A percentile compares a stretch with the other conserved stretches of the same genome.
phyloP scores from a whole-genome alignment of 2,113 vertebrate genomes.

The Mohoua ochrocephala region DNA sequence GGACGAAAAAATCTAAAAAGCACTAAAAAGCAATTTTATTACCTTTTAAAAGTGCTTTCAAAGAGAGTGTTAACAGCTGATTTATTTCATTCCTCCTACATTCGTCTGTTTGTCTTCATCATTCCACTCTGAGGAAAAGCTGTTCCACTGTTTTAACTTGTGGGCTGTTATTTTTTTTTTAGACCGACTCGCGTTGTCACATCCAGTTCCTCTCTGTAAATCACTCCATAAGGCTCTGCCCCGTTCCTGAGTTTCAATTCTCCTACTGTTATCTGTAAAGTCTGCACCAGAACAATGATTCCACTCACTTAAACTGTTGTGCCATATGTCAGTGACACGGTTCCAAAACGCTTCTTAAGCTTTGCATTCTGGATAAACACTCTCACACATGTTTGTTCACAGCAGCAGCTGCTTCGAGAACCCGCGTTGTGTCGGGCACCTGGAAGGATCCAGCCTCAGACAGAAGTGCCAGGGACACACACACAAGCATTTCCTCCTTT shows the following conservation, averaged over 20 bases:
- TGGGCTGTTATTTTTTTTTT: constrained; percentile 9
- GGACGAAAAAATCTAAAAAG: neutral
- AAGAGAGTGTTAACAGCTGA: constrained; percentile 2
- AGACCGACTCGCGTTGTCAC: neutral
- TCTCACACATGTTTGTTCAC: neutral
- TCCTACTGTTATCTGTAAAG: neutral
- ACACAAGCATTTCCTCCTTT: neutral
- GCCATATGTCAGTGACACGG: neutral
- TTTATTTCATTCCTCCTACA: constrained; percentile 60
- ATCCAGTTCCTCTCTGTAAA: neutral
- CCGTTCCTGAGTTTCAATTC: neutral
- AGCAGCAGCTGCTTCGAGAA: neutral
- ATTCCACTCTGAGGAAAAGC: constrained; percentile 29
- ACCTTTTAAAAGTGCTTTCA: constrained; percentile 49
- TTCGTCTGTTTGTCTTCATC: constrained; percentile 64
- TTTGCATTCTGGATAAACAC: neutral
- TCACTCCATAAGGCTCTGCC: neutral
- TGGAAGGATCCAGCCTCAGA: neutral
- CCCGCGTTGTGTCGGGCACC: neutral
- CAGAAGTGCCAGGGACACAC: neutral
- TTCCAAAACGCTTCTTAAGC: neutral
- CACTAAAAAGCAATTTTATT: constrained; percentile 5
- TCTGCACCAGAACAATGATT: neutral
- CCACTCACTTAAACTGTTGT: neutral
- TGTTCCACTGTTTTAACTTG: constrained; percentile 13